phyloP scores from a whole-genome alignment of 2,888 invertebrate species.

The Pantelozetes paolii region DNA sequence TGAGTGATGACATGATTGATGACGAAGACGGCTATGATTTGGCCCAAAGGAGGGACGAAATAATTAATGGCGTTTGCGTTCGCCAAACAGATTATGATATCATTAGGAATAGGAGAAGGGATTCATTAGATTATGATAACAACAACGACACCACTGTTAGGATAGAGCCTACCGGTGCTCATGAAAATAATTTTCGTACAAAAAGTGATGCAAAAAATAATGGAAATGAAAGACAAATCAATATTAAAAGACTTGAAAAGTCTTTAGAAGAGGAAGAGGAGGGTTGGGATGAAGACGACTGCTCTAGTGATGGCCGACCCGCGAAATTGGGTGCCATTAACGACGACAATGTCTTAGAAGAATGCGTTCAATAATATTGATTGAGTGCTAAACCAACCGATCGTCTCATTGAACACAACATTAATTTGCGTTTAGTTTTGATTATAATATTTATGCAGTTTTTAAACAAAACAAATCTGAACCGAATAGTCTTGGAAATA shows the following conservation, averaged over 20 bases:
- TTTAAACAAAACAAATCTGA: constrained; percentile 1
- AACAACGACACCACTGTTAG: constrained; percentile 64
- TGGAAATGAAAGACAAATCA: constrained; percentile 43
- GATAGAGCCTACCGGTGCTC: constrained; percentile 70
- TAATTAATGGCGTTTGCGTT: constrained; percentile 78
- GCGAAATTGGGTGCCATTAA: constrained; percentile 12
- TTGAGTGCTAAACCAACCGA: not conserved
- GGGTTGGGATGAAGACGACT: constrained; percentile 30
- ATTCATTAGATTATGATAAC: constrained; percentile 7
- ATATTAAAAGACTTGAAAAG: constrained; percentile 45
- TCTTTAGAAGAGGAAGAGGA: constrained; percentile 38
- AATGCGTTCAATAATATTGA: constrained; percentile 24
- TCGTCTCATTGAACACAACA: not conserved
- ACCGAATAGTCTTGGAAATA: not conserved
- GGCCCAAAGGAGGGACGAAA: constrained; percentile 77
- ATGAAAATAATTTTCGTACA: constrained; percentile 57
- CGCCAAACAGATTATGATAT: constrained; percentile 59
- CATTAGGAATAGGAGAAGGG: not conserved
- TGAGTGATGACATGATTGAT: constrained; percentile 45
- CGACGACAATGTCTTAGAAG: constrained; percentile 26
- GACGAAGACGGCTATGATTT: constrained; percentile 63
- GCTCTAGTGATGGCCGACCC: not conserved
- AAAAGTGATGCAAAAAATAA: constrained; percentile 38
- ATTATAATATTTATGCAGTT: constrained; percentile 3
- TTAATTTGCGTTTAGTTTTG: not conserved